These are phyloP conservation scores for Neomorphus geoffroyi DNA, from an alignment of 2,797 vertebrate genomes.

Conservation along the genomic window DNA sequence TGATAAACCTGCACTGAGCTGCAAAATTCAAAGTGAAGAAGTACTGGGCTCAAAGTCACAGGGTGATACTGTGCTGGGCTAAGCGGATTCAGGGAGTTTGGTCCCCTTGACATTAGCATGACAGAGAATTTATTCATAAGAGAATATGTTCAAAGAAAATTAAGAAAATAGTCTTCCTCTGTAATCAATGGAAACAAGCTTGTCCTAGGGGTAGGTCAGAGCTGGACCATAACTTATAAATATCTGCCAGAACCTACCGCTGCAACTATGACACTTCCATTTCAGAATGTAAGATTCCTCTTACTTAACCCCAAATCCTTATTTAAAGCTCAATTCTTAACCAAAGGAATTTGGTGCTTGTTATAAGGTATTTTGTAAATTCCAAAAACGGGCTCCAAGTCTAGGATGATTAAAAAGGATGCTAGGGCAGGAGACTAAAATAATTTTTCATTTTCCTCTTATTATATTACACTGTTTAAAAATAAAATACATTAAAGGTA, in stretches of 20 bases:
- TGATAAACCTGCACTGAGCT: conserved; percentile 29
- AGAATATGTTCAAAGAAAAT: not conserved
- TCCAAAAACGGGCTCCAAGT: not conserved
- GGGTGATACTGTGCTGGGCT: not conserved
- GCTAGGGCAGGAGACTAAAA: not conserved
- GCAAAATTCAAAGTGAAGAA: not conserved
- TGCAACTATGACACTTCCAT: not conserved
- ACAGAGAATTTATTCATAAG: not conserved
- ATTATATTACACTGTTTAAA: not conserved
- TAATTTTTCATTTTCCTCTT: not conserved
- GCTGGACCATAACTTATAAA: not conserved
- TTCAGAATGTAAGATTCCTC: not conserved
- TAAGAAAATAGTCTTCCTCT: not conserved
- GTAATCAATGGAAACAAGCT: not conserved
- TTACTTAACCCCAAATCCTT: not conserved
- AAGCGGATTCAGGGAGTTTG: not conserved
- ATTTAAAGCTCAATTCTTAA: accelerated
- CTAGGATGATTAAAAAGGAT: not conserved
- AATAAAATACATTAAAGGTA: not conserved
- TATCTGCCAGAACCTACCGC: not conserved
- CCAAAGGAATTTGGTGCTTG: not conserved
- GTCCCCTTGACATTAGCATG: not conserved
- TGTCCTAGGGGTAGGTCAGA: not conserved
- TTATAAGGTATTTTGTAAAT: not conserved
- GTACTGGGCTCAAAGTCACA: conserved; percentile 17